phyloP scores from a whole-genome alignment of 1,140 invertebrate genomes.

The Drosophila busckii region DNA sequence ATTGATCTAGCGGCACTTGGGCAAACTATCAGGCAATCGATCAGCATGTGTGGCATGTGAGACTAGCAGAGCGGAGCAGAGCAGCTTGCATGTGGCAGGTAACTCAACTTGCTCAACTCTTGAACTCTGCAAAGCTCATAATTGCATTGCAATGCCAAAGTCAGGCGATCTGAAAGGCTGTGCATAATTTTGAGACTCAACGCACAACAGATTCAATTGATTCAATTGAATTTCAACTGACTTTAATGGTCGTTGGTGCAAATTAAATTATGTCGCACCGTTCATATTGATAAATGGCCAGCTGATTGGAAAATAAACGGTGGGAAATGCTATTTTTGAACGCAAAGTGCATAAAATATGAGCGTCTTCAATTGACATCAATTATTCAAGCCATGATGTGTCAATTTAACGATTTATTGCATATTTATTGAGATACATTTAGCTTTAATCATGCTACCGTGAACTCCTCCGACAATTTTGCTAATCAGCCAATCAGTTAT shows the following conservation, averaged over 20 bases:
- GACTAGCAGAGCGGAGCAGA: no score
- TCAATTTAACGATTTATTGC: no score
- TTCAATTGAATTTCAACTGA: constrained; percentile 52
- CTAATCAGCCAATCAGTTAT: no score
- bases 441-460: no score
- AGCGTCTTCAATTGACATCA: no score
- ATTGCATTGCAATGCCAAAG: constrained; percentile 41
- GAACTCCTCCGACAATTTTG: no score
- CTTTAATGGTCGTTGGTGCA: constrained; percentile 8
- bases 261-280: constrained; percentile 61
- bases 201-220: constrained; percentile 59
- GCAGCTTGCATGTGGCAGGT: constrained; percentile 39
- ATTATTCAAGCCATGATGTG: no score
- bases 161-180: constrained; percentile 22
- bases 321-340: constrained; percentile 45
- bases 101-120: constrained; percentile 34
- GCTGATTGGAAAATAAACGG: constrained; percentile 56
- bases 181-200: constrained; percentile 61
- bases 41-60: constrained; percentile 33
- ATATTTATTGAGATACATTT: no score
- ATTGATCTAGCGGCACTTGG: constrained; percentile 50
- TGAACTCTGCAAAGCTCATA: constrained; percentile 18
- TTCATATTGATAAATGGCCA: constrained; percentile 70
- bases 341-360: constrained; percentile 36
- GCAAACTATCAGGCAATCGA: constrained; percentile 31